Evolutionary conservation across 1,140 invertebrate species (phyloP).

Genomic region (Neodiprion pinetum): DNA sequence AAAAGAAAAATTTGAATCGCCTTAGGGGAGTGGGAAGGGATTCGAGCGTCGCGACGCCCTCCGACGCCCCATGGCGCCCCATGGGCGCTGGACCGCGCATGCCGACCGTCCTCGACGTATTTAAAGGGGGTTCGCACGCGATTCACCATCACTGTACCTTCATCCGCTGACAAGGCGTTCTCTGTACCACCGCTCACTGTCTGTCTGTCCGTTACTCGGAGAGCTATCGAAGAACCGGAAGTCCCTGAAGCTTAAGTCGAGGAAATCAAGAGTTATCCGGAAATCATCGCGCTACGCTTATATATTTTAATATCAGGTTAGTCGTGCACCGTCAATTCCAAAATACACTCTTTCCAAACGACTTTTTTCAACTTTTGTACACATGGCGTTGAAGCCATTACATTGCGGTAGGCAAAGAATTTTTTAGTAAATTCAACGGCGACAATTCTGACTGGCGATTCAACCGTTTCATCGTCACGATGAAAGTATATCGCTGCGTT

Average conservation of each 20-base stretch:
- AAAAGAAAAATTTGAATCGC: slow-evolving; percentile 27
- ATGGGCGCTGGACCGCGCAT: slow-evolving; percentile 45
- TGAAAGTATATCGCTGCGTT: too few relatives aligned
- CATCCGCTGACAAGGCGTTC: slow-evolving; percentile 23
- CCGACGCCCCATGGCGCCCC: slow-evolving; percentile 35
- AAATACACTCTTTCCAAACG: too few relatives aligned
- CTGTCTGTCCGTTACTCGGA: neutral
- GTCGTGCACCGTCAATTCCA: neutral
- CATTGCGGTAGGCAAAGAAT: too few relatives aligned
- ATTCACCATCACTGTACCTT: slow-evolving; percentile 43
- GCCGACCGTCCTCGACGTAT: slow-evolving; percentile 43
- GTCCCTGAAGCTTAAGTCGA: neutral
- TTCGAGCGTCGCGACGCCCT: slow-evolving; percentile 24
- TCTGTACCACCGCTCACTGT: neutral
- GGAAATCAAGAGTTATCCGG: neutral
- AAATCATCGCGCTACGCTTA: too few relatives aligned
- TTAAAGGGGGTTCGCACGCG: slow-evolving; percentile 45
- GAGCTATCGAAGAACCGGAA: neutral
- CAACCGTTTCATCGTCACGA: too few relatives aligned
- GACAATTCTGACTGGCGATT: too few relatives aligned
- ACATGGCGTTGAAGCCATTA: too few relatives aligned
- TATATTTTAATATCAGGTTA: neutral
- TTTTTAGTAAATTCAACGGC: too few relatives aligned
- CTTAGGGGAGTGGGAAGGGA: slow-evolving; percentile 8
- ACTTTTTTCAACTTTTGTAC: too few relatives aligned